These are phyloP conservation scores for Hafferia zeledoni DNA, from an alignment of 2,797 vertebrate species.

Conservation along the genomic window DNA sequence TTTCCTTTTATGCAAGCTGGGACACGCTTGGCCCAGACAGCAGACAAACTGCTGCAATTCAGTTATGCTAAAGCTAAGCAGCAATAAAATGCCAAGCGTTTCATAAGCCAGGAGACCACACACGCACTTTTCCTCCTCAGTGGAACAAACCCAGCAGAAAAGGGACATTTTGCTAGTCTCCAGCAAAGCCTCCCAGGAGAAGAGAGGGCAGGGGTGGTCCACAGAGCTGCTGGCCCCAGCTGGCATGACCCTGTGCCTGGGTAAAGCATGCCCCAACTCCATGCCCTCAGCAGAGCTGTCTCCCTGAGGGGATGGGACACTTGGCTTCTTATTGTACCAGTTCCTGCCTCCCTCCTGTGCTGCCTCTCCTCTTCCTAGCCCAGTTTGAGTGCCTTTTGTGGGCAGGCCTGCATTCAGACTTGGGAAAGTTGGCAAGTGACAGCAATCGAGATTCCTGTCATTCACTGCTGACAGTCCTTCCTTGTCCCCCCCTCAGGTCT, in stretches of 20 bases:
- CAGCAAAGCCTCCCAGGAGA: background rate
- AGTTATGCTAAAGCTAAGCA: background rate
- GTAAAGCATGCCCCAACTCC: accelerated
- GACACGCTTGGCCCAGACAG: background rate
- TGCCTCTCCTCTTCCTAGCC: background rate
- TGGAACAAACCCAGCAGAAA: background rate
- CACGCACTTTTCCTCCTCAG: background rate
- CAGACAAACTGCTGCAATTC: constrained; percentile 20
- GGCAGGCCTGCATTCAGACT: background rate
- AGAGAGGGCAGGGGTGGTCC: background rate
- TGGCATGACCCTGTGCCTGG: accelerated
- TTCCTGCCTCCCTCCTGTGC: background rate
- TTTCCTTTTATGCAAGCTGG: constrained; percentile 21
- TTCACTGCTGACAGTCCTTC: background rate
- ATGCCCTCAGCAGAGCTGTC: background rate
- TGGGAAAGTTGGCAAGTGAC: background rate
- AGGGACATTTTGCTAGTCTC: background rate
- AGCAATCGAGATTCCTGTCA: background rate
- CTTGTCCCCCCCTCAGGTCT: background rate
- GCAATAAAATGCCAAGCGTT: background rate
- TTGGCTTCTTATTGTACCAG: background rate
- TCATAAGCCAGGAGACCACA: constrained; percentile 40
- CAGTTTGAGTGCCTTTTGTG: accelerated
- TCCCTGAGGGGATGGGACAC: background rate
- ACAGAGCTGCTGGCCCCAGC: accelerated